These are phyloP conservation scores for Idaea aversata DNA, from an alignment of 2,888 invertebrate species.

Conservation along the genomic window DNA sequence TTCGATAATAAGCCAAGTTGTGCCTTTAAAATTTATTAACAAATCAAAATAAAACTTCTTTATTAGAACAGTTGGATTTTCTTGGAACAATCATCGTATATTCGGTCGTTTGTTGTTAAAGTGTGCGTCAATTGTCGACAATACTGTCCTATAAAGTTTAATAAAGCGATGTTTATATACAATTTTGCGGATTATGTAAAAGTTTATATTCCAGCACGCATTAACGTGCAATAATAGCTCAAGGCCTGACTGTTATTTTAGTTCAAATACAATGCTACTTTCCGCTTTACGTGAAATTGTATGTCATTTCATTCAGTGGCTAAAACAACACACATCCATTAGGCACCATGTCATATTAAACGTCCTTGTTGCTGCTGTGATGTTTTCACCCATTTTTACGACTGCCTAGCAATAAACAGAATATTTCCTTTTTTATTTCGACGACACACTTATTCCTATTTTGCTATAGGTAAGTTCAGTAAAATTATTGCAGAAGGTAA, in stretches of 20 bases:
- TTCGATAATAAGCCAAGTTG: conserved; percentile 9
- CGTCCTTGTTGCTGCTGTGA: background rate
- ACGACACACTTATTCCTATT: background rate
- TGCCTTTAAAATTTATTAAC: conserved; percentile 11
- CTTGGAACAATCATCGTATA: background rate
- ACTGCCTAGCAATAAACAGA: background rate
- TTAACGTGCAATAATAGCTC: conserved; percentile 74
- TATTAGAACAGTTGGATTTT: background rate
- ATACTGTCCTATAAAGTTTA: background rate
- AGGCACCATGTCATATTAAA: background rate
- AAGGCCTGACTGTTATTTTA: conserved; percentile 66
- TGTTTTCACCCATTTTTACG: conserved; percentile 1
- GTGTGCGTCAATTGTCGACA: background rate
- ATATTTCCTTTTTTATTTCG: background rate
- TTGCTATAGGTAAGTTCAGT: no score
- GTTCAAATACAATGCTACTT: conserved; percentile 38
- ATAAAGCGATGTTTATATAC: background rate
- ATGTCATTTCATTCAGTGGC: conserved; percentile 11
- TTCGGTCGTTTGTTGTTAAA: background rate
- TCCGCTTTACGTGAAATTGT: conserved; percentile 25
- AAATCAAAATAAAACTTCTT: conserved; percentile 4
- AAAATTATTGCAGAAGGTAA: no score
- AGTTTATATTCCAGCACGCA: conserved; percentile 40
- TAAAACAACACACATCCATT: conserved; percentile 21
- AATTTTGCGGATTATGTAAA: background rate